Evolutionary conservation across 2,113 vertebrate genomes (phyloP), one percentile per base, ranked within the genome.

Genomic region (Phalacrocorax pelagicus): DNA sequence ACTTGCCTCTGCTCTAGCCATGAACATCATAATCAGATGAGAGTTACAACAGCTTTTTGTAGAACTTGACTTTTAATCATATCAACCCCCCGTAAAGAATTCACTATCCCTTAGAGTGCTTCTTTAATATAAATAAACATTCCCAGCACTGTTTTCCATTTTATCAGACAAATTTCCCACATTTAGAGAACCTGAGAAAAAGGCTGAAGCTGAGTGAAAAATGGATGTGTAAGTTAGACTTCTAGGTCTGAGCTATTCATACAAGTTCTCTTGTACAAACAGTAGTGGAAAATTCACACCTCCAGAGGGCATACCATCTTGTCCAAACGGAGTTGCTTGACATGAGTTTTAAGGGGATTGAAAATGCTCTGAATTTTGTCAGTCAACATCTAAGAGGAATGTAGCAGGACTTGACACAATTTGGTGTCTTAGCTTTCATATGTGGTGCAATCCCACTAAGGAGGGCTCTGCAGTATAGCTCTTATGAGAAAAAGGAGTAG

Each of bases 1-100:
- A 94, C 81, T 88, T 86, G n/a, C 83, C 58, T 93, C 78, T 82
- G 54, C 58, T 77, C 55, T 95, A 70, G 94, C 66, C 91, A 92
- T 87, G 67, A 95, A 91, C 2, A 4, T 85, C 86, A 88, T 82
- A 94, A 92, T 92, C 94, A 92, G 58, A 23, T 88, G 82, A 85
- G 21, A 95, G 80, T 81, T 79, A 27, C 70, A 82, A 20, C 73
- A 81, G 58, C 32, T 81, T 92, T 83, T 71, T 82, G n/a, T 40
- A 85, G 73, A 89, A 75, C 40, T 77, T 82, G 62, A 73, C 42
- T 91, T 90, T 49, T 87, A 87, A 79, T 81, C 54, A 4, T 77
- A 77, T 85, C 58, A 91, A 55, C 17, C 13, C 16, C 44, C 51
- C 1, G 0, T 70, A 42, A 89, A 91, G 62, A 77, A 59, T 91